These are phyloP conservation scores for Macaca fascicularis DNA, from an alignment of 2,113 vertebrate species.

Conservation along the genomic window T2T-MFA8v1.1 NC_088375.1:70912501-70913000, in stretches of 20 bases:
- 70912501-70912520: background rate
- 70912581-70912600: conserved; percentile 12
- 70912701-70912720: conserved; percentile 41
- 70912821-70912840: conserved; percentile 57
- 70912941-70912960: conserved; percentile 28
- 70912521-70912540: background rate
- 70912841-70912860: conserved; percentile 31
- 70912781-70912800: conserved; percentile 67
- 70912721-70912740: conserved; percentile 54
- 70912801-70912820: conserved; percentile 51
- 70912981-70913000: background rate
- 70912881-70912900: conserved; percentile 29
- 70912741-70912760: conserved; percentile 63
- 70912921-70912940: background rate
- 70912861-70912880: conserved; percentile 39
- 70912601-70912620: background rate
- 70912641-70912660: background rate
- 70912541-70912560: background rate
- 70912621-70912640: conserved; percentile 42
- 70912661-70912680: background rate
- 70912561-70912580: conserved; percentile 21
- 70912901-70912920: background rate
- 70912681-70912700: conserved; percentile 38
- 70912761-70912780: conserved; percentile 71
- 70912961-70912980: background rate